Evolutionary conservation across 2,797 vertebrate species (phyloP).

Genomic region (Mergus octosetaceus): DNA sequence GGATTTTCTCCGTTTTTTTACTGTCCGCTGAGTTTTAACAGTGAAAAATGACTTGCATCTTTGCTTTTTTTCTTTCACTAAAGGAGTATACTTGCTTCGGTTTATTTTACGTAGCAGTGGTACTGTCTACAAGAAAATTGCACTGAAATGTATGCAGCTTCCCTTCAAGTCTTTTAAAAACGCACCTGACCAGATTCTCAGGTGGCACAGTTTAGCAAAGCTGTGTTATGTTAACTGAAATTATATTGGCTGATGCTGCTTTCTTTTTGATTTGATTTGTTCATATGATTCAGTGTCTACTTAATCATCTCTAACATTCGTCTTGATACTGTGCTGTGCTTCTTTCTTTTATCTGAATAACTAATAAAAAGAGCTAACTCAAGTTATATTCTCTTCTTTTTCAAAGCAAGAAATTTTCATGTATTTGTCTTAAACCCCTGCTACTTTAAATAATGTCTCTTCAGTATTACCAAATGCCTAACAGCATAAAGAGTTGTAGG

Average conservation of each 20-base stretch:
- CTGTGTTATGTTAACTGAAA: neutral
- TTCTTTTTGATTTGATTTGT: neutral
- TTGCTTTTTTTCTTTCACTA: neutral
- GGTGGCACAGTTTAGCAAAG: neutral
- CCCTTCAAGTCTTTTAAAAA: neutral
- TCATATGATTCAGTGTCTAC: neutral
- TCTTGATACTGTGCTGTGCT: neutral
- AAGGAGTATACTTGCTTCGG: neutral
- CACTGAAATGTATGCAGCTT: neutral
- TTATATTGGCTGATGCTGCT: neutral
- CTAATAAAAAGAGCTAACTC: neutral
- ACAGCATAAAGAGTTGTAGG: neutral
- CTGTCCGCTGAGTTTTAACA: neutral
- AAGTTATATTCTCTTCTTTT: neutral
- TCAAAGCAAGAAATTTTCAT: neutral
- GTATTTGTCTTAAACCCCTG: neutral
- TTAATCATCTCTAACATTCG: neutral
- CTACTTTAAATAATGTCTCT: neutral
- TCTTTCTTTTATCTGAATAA: constrained; percentile 2
- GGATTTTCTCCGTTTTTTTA: neutral
- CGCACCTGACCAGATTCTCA: neutral
- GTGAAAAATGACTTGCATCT: neutral
- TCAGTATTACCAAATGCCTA: neutral
- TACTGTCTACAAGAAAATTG: neutral
- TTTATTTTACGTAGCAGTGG: neutral